Percentiles rank a stretch among this genome's conserved stretches.
phyloP scores from a whole-genome alignment of 30 jellyfish, hydroid and myxozoan species.

The Morbakka virulenta region DNA sequence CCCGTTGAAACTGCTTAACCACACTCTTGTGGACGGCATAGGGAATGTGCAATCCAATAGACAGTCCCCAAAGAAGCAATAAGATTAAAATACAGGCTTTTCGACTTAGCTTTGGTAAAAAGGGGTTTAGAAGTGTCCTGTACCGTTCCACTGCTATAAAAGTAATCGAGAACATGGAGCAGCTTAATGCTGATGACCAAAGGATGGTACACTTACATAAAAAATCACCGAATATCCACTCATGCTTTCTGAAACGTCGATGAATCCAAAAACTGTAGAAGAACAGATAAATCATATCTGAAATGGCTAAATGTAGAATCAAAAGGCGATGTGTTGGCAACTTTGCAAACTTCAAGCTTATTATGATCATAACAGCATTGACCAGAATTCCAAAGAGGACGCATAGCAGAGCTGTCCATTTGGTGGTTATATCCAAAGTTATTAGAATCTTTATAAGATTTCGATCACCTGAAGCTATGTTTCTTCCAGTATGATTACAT shows the following conservation, averaged over 20 bases:
- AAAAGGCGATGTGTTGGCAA: conserved; percentile 9
- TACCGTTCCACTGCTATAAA: conserved; percentile 57
- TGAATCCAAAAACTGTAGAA: conserved; percentile 41
- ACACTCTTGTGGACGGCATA: background rate
- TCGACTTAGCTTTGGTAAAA: conserved; percentile 16
- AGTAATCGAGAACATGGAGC: conserved; percentile 53
- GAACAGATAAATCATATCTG: conserved; percentile 31
- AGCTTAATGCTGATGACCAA: conserved; percentile 21
- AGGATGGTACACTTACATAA: conserved; percentile 36
- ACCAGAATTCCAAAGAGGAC: conserved; percentile 16
- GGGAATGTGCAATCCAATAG: conserved; percentile 36
- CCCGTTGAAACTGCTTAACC: background rate
- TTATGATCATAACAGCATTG: conserved; percentile 13
- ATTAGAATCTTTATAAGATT: background rate
- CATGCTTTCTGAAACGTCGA: conserved; percentile 31
- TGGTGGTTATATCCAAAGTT: conserved; percentile 1
- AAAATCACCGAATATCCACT: conserved; percentile 46
- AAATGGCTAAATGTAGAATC: conserved; percentile 36
- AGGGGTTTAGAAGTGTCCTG: conserved; percentile 43
- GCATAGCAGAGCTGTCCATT: conserved; percentile 37
- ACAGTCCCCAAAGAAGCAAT: conserved; percentile 14
- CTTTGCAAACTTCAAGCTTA: conserved; percentile 7
- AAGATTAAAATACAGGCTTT: background rate
- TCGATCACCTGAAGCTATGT: background rate
- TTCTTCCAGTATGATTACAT: too few species aligned